Conservation (phyloP, 2,888 invertebrate species). For the Strigamia crassipes region DNA sequence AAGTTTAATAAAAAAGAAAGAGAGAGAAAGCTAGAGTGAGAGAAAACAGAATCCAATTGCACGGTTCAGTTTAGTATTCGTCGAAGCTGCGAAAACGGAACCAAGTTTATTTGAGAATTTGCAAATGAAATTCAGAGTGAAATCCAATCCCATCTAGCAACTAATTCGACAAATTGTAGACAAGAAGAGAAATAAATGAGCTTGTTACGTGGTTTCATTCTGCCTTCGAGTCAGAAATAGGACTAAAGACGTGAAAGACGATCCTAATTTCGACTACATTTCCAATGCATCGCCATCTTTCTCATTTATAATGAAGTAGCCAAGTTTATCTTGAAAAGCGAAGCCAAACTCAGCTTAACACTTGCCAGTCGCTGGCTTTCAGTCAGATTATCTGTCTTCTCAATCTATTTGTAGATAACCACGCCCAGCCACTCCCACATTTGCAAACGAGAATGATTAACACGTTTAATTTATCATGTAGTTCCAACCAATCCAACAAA, state of each 20-base stretch:
- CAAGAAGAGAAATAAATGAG: slow-evolving; percentile 4
- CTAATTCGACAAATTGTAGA: slow-evolving; percentile 33
- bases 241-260: slow-evolving; percentile 28
- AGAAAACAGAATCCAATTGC: background rate
- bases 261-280: background rate
- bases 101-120: background rate
- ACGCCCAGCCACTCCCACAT: slow-evolving; percentile 18
- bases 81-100: background rate
- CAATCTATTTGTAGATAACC: slow-evolving; percentile 1
- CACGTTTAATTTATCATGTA: background rate
- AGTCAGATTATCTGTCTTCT: background rate
- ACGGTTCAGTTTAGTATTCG: background rate
- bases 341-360: background rate
- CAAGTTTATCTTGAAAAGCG: background rate
- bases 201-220: slow-evolving; percentile 15
- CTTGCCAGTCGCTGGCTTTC: background rate
- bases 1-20: background rate
- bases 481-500: slow-evolving; percentile 13
- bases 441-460: slow-evolving; percentile 13
- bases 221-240: background rate
- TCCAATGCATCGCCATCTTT: background rate
- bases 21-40: background rate
- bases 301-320: background rate
- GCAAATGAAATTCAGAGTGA: slow-evolving; percentile 29
- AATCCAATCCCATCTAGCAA: background rate